Evolutionary conservation across 2,888 invertebrate species (phyloP).

Genomic region (Euzetes globulus): DNA sequence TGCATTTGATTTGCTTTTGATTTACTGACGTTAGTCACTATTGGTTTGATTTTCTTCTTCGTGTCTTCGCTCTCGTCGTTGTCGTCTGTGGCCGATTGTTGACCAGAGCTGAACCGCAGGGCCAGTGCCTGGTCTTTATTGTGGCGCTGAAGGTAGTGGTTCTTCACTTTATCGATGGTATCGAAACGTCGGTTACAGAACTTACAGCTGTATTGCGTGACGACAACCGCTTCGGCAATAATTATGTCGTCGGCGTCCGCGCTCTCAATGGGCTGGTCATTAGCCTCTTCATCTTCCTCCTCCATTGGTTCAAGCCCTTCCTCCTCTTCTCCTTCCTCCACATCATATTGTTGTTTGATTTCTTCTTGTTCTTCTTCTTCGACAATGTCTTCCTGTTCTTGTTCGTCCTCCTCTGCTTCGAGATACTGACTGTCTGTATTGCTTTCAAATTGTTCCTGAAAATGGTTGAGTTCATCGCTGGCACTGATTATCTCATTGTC

Average conservation of each 20-base stretch:
- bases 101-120: neutral
- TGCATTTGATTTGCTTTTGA: neutral
- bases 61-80: neutral
- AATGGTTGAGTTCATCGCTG: neutral
- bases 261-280: neutral
- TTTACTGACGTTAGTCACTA: neutral
- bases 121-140: slow-evolving; percentile 3
- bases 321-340: neutral
- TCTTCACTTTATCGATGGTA: slow-evolving; percentile 29
- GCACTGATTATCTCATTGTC: slow-evolving; percentile 12
- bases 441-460: neutral
- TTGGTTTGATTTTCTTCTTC: neutral
- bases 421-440: neutral
- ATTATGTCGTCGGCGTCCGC: slow-evolving; percentile 13
- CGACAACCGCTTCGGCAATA: slow-evolving; percentile 18
- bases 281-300: neutral
- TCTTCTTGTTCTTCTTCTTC: neutral
- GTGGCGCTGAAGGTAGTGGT: slow-evolving; percentile 18
- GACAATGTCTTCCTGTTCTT: neutral
- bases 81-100: neutral
- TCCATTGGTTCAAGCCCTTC: neutral
- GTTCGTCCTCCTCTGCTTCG: neutral
- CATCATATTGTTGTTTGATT: neutral
- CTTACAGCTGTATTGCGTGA: slow-evolving; percentile 35
- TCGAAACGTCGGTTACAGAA: slow-evolving; percentile 24